Evolutionary conservation across 1,140 invertebrate species (phyloP).

Genomic region (Acyrthosiphon pisum): DNA sequence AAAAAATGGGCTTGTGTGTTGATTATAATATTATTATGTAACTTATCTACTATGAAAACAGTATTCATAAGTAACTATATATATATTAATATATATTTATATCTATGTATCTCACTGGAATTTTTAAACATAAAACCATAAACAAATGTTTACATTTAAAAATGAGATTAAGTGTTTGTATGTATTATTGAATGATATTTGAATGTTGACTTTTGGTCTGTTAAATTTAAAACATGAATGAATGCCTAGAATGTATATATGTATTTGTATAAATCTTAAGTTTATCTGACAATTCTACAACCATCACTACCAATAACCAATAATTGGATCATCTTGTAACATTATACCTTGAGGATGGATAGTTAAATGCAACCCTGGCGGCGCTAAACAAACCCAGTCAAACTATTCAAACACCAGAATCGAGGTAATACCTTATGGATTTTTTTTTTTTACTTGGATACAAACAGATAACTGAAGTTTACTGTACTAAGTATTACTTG

Average conservation of each 20-base stretch:
- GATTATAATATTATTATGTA: neutral
- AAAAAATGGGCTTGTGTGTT: slow-evolving; percentile 24
- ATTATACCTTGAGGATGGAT: slow-evolving; percentile 49
- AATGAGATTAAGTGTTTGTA: slow-evolving; percentile 25
- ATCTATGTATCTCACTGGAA: slow-evolving; percentile 8
- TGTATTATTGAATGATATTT: slow-evolving; percentile 26
- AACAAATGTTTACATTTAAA: neutral
- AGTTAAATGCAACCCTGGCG: slow-evolving; percentile 47
- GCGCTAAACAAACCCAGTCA: slow-evolving; percentile 36
- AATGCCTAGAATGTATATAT: neutral
- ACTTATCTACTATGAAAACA: slow-evolving; percentile 25
- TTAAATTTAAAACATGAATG: slow-evolving; percentile 24
- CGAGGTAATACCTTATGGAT: slow-evolving; percentile 53
- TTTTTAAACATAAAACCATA: slow-evolving; percentile 11
- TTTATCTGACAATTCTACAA: slow-evolving; percentile 51
- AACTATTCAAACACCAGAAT: slow-evolving; percentile 53
- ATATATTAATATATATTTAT: neutral
- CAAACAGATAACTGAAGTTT: slow-evolving; percentile 45
- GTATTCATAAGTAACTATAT: neutral
- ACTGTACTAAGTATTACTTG: slow-evolving; percentile 38
- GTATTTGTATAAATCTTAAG: slow-evolving; percentile 31
- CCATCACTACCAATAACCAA: slow-evolving; percentile 40
- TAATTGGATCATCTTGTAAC: slow-evolving; percentile 38
- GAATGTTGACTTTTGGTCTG: slow-evolving; percentile 37
- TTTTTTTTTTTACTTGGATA: slow-evolving; percentile 55